Base-by-base conservation (phyloP, 2,888 invertebrate genomes). In the Anoplius nigerrimus region DNA sequence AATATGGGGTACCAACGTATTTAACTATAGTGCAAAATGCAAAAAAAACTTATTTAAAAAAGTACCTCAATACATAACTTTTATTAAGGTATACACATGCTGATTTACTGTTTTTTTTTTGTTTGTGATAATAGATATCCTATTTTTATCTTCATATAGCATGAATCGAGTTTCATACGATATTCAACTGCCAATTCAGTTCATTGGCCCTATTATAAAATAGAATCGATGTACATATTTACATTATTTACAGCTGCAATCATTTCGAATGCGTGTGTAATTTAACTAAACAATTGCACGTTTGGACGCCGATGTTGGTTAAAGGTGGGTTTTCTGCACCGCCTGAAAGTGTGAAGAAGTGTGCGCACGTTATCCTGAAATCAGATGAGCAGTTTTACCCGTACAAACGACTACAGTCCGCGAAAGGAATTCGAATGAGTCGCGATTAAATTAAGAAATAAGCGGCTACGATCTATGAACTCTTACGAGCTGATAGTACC, bases 61-160 rank as follows among this genome's bases (percentile, higher is more conserved):
- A 87, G 87, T 88, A 88, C 87, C 87, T 87, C 87, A 88, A 88
- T 87, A 88, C 87, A 87, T 87, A 87, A 87, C 83, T 87, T 88
- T 87, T 87, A 88, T 88, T 87, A 87, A 86, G 87, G 88, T 87
- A 82, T 88, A 88, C 88, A 88, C 87, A 86, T 86, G 86, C 84
- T 86, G 86, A 84, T 84, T 87, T 84, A 85, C 86, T 84, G 80
- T 83, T 86, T 83, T 48, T 48, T 48, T 79, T 81, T 81, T 83
- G 76, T 75, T 81, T 85, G 80, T 81, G 81, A 82, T 87, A 82
- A 82, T 88, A 84, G 62, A 88, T 87, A 87, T 82, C 79, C 86
- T 88, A 88, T 84, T 74, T 83, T 81, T 83, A 85, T 83, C 76
- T 67, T 81, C 84, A 78, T 81, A 78, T 80, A 81, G 76, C 82